phyloP scores from a whole-genome alignment of 2,113 vertebrate species.

The Microtus pennsylvanicus region DNA sequence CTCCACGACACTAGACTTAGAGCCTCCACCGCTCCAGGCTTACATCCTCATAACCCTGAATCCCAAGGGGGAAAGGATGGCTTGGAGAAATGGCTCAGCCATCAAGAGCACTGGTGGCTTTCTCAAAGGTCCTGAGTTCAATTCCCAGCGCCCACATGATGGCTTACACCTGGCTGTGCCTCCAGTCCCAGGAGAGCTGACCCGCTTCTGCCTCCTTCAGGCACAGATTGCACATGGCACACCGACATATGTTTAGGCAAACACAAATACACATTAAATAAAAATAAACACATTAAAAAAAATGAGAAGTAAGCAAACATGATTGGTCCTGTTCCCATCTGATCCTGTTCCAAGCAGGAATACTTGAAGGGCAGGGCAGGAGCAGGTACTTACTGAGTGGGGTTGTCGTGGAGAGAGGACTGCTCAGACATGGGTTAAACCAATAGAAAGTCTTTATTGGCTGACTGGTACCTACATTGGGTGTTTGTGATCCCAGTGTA shows the following conservation, averaged over 20 bases:
- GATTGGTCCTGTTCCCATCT: not conserved
- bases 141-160: not conserved
- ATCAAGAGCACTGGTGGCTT: not conserved
- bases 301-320: not conserved
- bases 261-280: not conserved
- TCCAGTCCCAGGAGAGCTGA: not conserved
- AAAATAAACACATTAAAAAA: not conserved
- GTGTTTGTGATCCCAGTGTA: not conserved
- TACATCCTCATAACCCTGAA: not conserved
- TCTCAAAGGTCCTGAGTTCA: not conserved
- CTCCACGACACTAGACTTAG: not conserved
- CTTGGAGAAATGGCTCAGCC: not conserved
- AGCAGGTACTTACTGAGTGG: not conserved
- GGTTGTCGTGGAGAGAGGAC: not conserved
- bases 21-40: not conserved
- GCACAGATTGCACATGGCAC: not conserved
- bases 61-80: not conserved
- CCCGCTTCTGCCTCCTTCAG: not conserved
- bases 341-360: not conserved
- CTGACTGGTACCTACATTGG: not conserved
- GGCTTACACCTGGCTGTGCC: not conserved
- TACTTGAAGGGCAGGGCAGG: not conserved
- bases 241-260: not conserved
- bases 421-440: not conserved
- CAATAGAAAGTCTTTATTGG: not conserved